Evolutionary conservation across 2,797 vertebrate genomes (phyloP), one percentile per base, ranked within the genome.

Genomic region (Karalla daura): DNA sequence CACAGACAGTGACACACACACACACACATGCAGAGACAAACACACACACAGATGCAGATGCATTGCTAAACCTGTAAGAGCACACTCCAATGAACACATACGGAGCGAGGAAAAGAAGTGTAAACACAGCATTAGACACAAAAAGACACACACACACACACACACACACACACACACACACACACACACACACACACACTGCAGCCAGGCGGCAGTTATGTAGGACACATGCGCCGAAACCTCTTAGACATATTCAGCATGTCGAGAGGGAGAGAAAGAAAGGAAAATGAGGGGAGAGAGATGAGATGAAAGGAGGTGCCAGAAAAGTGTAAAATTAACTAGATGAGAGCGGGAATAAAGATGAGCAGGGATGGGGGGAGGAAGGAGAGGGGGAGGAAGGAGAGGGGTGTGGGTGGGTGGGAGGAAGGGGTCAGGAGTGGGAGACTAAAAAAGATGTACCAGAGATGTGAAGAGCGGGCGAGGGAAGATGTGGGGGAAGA

Each of bases 321-420:
- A 47, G 24, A 61, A 52, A 67, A 55, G 46, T 54, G 17, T 18
- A 50, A 55, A 81, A 63, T 68, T 37, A 80, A 63, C 56, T 30
- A 65, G 50, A 74, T 69, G 41, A 77, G 63, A 68, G 66, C 43
- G 41, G 53, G 81, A 81, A 79, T 67, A 83, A 73, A 77, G 66
- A 81, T 47, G 63, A 78, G 73, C 17, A 23, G 13, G 46, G 55
- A 47, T 43, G 50, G 52, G 62, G 24, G 55, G 72, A 47, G 35
- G 61, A 63, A 45, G 35, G 5, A 1, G 0, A 4, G 27, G 43
- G 24, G 55, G 72, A 47, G 35, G 61, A 63, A 45, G 35, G 5
- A 1, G 0, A 4, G 27, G 37, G 63, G 51, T 62, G 43, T 45
- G 49, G 10, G 37, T 3, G 14, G 27, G 32, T 27, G 63, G 56